Evolutionary conservation across 2,797 vertebrate genomes (phyloP), one percentile per base, ranked within the genome.

Genomic region (Rhinella marina): DNA sequence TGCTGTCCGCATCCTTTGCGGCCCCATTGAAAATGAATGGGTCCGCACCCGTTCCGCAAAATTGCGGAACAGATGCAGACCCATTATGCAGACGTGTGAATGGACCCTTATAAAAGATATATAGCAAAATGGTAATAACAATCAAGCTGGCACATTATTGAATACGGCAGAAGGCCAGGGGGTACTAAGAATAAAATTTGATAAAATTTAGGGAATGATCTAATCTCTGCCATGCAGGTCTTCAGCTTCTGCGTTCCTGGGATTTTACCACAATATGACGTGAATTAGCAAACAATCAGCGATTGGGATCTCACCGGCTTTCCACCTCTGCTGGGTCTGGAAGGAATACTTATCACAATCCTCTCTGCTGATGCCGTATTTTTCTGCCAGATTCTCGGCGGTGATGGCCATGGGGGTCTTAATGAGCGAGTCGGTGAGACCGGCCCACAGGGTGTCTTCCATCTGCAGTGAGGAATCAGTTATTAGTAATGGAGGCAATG

Each of bases 311-410:
- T 88, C 6, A 99, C 98, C 98, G 72, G 96, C 95, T 93, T 99
- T 99, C 97, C 97, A 99, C 82, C 93, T 96, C 92, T 99, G 97
- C 81, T 99, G 98, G 0, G 97, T 96, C 94, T 97, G 95, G 88
- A 97, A 79, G 0, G 97, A 96, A 0, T 96, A 98, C 1, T 88
- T 94, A 92, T 99, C 98, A 56, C 97, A 98, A 1, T 97, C 96
- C 89, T 99, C 96, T 72, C 97, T 94, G 21, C 93, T 94, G 90
- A 99, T 96, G 90, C 95, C 92, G 86, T 98, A 94, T 86, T 99
- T 97, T 23, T 91, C 95, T 41, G 98, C 98, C 90, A 99, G 95
- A 87, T 99, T 99, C 92, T 99, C 98, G 84, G 98, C 98, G 5
- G 98, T 99, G 86, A 98, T 88, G 54, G 93, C 98, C 98, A 99